Evolutionary conservation across 2,888 invertebrate genomes (phyloP).

Genomic region (Melanotus villosus): DNA sequence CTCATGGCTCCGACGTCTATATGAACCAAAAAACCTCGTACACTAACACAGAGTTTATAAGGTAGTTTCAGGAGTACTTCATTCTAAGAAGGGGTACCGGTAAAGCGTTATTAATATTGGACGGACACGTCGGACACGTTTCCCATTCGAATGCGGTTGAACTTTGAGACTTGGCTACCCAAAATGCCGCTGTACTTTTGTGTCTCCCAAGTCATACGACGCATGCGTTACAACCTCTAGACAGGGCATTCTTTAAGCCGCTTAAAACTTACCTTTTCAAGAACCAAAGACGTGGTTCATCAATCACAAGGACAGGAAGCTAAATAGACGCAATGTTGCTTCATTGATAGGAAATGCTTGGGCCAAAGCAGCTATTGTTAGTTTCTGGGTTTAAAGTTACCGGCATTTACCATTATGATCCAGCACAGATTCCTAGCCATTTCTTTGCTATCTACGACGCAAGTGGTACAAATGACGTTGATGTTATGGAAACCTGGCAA

Average conservation of each 20-base stretch:
- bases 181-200: too few species aligned
- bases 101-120: neutral
- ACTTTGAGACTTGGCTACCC: too few species aligned
- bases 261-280: constrained; percentile 1
- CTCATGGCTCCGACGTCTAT: neutral
- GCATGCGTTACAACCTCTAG: too few species aligned
- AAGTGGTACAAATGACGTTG: neutral
- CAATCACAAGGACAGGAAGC: constrained; percentile 12
- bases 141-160: too few species aligned
- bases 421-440: neutral
- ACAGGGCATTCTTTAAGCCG: too few species aligned
- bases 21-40: neutral
- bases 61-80: neutral
- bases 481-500: neutral
- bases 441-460: neutral
- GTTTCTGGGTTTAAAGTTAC: constrained; percentile 35
- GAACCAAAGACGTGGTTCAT: constrained; percentile 11
- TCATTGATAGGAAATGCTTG: constrained; percentile 38
- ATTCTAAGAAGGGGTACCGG: neutral
- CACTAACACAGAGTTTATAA: neutral
- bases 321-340: constrained; percentile 34
- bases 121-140: neutral
- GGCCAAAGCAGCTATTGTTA: constrained; percentile 37
- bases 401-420: constrained; percentile 32
- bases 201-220: too few species aligned